phyloP scores from a whole-genome alignment of 2,113 vertebrate genomes.

The Ceyx melanurus region DNA sequence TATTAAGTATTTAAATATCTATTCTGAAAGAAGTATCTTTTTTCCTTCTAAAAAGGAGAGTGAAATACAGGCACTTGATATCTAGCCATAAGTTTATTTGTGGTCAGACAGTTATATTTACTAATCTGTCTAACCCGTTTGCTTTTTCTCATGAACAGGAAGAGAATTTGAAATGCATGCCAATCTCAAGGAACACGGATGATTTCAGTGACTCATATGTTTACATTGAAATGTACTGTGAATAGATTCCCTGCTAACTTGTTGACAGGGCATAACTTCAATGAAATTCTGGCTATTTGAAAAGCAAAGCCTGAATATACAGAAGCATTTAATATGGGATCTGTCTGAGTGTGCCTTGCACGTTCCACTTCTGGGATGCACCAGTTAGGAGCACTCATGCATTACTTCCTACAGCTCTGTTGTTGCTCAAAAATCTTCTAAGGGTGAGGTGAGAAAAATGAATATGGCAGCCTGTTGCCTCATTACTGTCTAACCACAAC shows the following conservation, averaged over 20 bases:
- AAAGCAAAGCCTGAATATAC: not conserved
- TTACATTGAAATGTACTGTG: not conserved
- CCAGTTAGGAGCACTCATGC: accelerated
- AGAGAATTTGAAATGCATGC: not conserved
- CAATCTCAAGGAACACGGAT: not conserved
- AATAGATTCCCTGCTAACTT: not conserved
- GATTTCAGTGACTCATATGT: slow-evolving; percentile 17
- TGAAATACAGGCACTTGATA: not conserved
- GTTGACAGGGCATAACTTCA: not conserved
- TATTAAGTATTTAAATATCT: not conserved
- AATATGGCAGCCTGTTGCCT: not conserved
- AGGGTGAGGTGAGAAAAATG: not conserved
- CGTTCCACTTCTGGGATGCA: not conserved
- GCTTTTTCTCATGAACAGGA: not conserved
- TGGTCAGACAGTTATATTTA: not conserved
- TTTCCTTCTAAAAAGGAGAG: not conserved
- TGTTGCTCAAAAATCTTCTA: not conserved
- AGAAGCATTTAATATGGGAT: not conserved
- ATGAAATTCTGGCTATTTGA: not conserved
- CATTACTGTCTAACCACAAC: not conserved
- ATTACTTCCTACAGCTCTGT: not conserved
- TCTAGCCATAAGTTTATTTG: not conserved
- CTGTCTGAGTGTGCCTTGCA: not conserved
- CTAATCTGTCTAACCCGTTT: not conserved
- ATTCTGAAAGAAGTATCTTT: not conserved